A percentile compares a stretch with the other conserved stretches of the same genome.
Conservation (phyloP, 2,888 invertebrate genomes). For the Tipula vernalis region DNA sequence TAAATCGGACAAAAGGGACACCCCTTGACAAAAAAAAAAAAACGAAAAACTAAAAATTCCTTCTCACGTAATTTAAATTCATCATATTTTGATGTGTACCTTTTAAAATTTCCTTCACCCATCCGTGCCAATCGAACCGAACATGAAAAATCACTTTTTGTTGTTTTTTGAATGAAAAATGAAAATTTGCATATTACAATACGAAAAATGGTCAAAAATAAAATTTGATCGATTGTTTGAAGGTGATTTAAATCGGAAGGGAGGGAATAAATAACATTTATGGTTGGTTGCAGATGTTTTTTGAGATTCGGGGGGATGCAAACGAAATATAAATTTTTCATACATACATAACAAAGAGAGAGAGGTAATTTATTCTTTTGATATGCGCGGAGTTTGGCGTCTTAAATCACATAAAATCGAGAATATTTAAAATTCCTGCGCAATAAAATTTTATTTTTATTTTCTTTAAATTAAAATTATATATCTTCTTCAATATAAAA, state of each 20-base stretch:
- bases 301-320: neutral
- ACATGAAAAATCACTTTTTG: neutral
- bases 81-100: neutral
- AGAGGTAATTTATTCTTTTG: neutral
- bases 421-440: neutral
- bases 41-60: neutral
- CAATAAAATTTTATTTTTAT: neutral
- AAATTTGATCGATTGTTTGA: neutral
- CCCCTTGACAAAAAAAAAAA: neutral
- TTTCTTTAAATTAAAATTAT: neutral
- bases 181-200: neutral
- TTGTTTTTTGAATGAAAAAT: neutral
- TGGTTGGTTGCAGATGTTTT: neutral
- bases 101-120: neutral
- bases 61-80: neutral
- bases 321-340: neutral
- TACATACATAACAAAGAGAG: neutral
- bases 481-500: neutral
- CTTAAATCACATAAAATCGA: neutral
- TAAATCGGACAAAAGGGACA: neutral
- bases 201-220: neutral
- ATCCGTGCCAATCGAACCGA: neutral
- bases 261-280: neutral
- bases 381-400: neutral
- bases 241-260: neutral